Conservation (phyloP, 1,140 invertebrate genomes). For the Atta colombica region DNA sequence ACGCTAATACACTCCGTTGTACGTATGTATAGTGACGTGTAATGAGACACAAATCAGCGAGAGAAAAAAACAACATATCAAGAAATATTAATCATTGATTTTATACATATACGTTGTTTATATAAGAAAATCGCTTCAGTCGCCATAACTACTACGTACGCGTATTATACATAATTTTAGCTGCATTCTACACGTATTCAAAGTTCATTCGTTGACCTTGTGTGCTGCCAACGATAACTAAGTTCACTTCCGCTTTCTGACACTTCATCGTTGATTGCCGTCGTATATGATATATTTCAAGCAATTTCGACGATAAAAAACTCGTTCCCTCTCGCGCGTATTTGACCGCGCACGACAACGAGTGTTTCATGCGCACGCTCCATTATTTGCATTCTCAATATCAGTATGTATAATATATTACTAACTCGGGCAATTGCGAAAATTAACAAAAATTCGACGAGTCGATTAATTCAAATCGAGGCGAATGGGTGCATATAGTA, state of each 20-base stretch:
- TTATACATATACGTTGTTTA: no score
- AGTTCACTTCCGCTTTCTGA: background rate
- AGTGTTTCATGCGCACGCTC: no score
- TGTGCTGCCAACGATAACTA: conserved; percentile 7
- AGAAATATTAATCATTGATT: no score
- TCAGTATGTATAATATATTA: no score
- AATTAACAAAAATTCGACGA: background rate
- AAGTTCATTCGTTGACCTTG: conserved; percentile 40
- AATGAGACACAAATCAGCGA: no score
- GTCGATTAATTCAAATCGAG: background rate
- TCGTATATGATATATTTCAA: conserved; percentile 17
- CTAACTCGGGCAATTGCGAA: no score
- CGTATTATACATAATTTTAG: no score
- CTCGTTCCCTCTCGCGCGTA: background rate
- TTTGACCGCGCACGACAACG: background rate
- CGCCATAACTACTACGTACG: no score
- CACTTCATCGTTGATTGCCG: conserved; percentile 3
- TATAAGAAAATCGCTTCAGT: no score
- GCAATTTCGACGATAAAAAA: conserved; percentile 2
- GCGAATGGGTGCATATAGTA: background rate
- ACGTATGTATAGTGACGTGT: no score
- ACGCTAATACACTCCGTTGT: no score
- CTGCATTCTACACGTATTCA: background rate
- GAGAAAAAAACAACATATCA: no score
- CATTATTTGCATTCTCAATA: background rate